Conservation (phyloP, 2,888 invertebrate genomes). For the Diaperis boleti region DNA sequence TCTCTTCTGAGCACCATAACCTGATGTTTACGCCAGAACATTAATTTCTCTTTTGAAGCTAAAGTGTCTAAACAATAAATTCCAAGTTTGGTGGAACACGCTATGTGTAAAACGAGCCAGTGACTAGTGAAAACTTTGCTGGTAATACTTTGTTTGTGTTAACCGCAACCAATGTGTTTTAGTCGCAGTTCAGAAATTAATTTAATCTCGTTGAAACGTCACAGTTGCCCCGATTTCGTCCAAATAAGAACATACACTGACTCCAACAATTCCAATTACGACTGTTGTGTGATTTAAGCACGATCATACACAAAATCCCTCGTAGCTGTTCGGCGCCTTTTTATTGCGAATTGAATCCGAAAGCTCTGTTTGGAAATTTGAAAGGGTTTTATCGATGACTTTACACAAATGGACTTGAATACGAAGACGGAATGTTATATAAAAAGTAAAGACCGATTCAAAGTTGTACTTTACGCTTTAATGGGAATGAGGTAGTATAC, state of each 20-base stretch:
- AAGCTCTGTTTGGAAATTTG: conserved; percentile 17
- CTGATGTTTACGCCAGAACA: too few species aligned
- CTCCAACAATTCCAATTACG: conserved; percentile 20
- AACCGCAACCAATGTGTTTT: background rate
- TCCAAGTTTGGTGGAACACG: too few species aligned
- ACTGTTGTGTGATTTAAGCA: conserved; percentile 19
- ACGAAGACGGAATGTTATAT: background rate
- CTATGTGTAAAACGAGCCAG: background rate
- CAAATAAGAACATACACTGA: conserved; percentile 10
- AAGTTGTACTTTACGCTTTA: too few species aligned
- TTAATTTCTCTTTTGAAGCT: too few species aligned
- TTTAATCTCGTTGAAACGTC: conserved; percentile 5
- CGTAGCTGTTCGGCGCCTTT: conserved; percentile 4
- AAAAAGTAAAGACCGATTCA: too few species aligned
- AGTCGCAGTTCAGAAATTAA: conserved; percentile 14
- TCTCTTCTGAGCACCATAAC: too few species aligned
- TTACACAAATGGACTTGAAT: background rate
- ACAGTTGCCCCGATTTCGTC: background rate
- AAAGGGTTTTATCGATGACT: background rate
- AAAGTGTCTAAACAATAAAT: too few species aligned
- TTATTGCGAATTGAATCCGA: conserved; percentile 25
- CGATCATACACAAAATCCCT: conserved; percentile 9
- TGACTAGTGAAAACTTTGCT: conserved; percentile 1
- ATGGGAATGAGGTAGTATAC: too few species aligned
- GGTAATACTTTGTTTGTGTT: background rate